These are phyloP conservation scores for Saccostrea echinata DNA, from an alignment of 1,140 invertebrate species.

Conservation along the genomic window DNA sequence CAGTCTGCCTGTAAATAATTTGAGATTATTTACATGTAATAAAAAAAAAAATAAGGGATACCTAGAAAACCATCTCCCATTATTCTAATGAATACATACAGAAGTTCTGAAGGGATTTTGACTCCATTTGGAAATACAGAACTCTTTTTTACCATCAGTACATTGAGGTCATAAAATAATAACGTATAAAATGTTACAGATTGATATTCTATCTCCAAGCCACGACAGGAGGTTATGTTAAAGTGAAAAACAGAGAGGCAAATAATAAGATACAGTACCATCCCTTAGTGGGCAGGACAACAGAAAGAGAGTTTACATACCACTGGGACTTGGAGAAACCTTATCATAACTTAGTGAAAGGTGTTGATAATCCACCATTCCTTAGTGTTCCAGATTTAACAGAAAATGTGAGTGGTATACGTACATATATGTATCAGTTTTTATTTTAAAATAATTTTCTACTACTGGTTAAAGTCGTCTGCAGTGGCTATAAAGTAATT, in stretches of 20 bases:
- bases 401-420: slow-evolving; percentile 26
- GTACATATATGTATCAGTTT: not conserved
- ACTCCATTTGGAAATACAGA: too few relatives aligned
- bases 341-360: slow-evolving; percentile 36
- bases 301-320: slow-evolving; percentile 31
- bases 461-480: too few relatives aligned
- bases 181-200: not conserved
- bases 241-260: slow-evolving; percentile 41
- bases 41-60: too few relatives aligned
- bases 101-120: too few relatives aligned
- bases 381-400: slow-evolving; percentile 46
- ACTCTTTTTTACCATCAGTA: too few relatives aligned
- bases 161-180: too few relatives aligned
- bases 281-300: slow-evolving; percentile 36
- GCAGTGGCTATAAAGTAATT: too few relatives aligned
- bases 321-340: slow-evolving; percentile 50
- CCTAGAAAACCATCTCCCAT: too few relatives aligned
- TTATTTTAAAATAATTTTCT: too few relatives aligned
- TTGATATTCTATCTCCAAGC: slow-evolving; percentile 42
- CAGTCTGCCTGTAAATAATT: too few relatives aligned
- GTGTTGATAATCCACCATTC: slow-evolving; percentile 9
- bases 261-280: not conserved
- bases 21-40: too few relatives aligned
- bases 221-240: slow-evolving; percentile 53
- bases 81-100: too few relatives aligned